phyloP scores from a whole-genome alignment of 2,797 vertebrate genomes.

The Lerista edwardsae region DNA sequence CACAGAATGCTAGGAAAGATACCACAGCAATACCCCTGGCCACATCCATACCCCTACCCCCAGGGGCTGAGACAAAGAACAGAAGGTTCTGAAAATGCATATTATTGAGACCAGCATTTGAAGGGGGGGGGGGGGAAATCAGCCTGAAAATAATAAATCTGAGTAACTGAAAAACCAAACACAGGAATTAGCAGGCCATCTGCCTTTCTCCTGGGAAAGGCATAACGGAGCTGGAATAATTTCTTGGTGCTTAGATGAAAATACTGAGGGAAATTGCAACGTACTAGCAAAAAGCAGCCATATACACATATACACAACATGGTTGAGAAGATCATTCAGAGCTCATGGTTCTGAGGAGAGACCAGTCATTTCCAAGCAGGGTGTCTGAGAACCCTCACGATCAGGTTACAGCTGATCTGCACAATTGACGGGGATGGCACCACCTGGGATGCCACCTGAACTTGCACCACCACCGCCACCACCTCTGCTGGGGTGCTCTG shows the following conservation, averaged over 20 bases:
- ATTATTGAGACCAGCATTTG: conserved; percentile 20
- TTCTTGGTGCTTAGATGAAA: conserved; percentile 45
- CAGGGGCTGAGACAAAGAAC: conserved; percentile 42
- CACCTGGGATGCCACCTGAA: too few relatives aligned
- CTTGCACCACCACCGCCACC: too few relatives aligned
- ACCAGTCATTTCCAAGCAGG: conserved; percentile 1
- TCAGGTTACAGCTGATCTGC: not conserved
- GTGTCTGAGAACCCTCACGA: conserved; percentile 10
- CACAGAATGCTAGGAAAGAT: not conserved
- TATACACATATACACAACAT: conserved; percentile 7
- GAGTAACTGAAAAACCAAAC: conserved; percentile 54
- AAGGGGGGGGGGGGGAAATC: conserved; percentile 26
- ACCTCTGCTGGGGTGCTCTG: too few relatives aligned
- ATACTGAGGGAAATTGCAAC: conserved; percentile 41
- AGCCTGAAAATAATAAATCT: conserved; percentile 58
- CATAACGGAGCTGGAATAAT: conserved; percentile 40
- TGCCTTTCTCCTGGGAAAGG: conserved; percentile 36
- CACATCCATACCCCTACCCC: too few relatives aligned
- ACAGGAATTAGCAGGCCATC: conserved; percentile 53
- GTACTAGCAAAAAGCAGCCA: conserved; percentile 40
- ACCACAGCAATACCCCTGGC: conserved; percentile 24
- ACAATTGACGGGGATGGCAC: not conserved
- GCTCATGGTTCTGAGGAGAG: conserved; percentile 10
- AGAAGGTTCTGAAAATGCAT: conserved; percentile 44
- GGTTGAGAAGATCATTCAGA: conserved; percentile 59